Conservation (phyloP, 2,113 vertebrate genomes). For the Notothenia coriiceps region DNA sequence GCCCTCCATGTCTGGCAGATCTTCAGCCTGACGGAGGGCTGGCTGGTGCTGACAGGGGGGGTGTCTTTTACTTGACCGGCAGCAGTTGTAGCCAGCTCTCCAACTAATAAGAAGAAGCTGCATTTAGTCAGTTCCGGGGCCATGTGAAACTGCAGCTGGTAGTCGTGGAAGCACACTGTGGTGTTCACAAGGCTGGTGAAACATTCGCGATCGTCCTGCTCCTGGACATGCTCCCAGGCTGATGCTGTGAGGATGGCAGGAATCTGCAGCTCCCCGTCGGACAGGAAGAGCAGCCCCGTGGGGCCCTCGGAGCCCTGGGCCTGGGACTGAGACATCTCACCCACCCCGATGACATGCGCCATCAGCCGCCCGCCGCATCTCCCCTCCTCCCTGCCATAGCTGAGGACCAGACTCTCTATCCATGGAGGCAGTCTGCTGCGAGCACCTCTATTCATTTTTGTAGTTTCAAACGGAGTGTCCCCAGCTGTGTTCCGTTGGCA, state of each 20-base stretch:
- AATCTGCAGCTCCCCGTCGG: conserved; percentile 70
- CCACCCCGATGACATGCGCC: conserved; percentile 66
- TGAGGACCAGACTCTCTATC: conserved; percentile 67
- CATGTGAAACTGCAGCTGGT: conserved; percentile 64
- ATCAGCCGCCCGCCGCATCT: conserved; percentile 21
- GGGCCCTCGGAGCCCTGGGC: conserved; percentile 22
- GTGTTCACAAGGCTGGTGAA: conserved; percentile 59
- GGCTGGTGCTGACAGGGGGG: conserved; percentile 48
- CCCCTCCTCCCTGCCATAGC: conserved; percentile 19
- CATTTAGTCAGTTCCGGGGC: conserved; percentile 20
- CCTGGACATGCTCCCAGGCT: conserved; percentile 67
- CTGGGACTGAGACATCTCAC: conserved; percentile 63
- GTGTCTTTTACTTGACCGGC: conserved; percentile 15
- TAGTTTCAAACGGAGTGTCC: background rate
- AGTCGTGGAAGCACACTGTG: conserved; percentile 53
- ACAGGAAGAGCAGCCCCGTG: conserved; percentile 62
- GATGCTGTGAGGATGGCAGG: conserved; percentile 65
- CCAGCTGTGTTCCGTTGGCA: background rate
- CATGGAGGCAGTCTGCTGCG: conserved; percentile 50
- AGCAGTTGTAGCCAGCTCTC: conserved; percentile 25
- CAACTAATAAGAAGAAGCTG: conserved; percentile 64
- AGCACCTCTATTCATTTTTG: conserved; percentile 19
- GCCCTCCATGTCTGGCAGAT: conserved; percentile 56
- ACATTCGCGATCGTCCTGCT: conserved; percentile 64
- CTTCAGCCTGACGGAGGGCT: conserved; percentile 50